Base-by-base conservation (phyloP, 92 coral and sea anemone species). In the Scolanthus callimorphus region DNA sequence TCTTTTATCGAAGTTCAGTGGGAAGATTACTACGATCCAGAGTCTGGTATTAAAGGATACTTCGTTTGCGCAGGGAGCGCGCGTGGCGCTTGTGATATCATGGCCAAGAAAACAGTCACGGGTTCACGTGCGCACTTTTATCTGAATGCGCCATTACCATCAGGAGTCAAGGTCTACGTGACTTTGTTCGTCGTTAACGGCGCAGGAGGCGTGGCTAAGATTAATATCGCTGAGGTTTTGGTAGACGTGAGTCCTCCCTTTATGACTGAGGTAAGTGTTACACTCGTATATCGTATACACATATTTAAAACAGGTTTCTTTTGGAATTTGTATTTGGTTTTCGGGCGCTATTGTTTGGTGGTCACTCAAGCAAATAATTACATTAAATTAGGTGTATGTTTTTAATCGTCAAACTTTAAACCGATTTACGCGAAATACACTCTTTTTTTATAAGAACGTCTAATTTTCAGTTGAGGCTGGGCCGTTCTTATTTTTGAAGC, bases 31-130 rank as follows among this genome's bases (percentile, higher is more conserved):
- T 8, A 49, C 25, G 97, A 90, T 43, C 49, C 73, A 12, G 97
- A 90, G 53, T 85, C 97, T 23, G 86, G 80, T 12, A 59, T 90
- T 29, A 62, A 27, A 11, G 57, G 66, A 34, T 90, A 77, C 75
- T 60, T 70, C 25, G 69, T 79, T 78, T 90, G 94, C 37, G 97
- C 94, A 0, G 97, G 97, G 2, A 90, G 88, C n/a, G 50, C 57
- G 3, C 54, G 48, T 54, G 94, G 97, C 11, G 54, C 75, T 20
- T 90, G 97, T 55, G 97, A 90, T 63, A 65, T 90, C 20, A 59
- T 90, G 6, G 67, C 82, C 12, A 71, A 67, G 68, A 76, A 67
- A 17, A 31, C 60, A 26, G 79, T 81, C 10, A 48, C 44, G 51
- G 78, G 67, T 28, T 68, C 60, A 20, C 59, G 38, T 27, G 73